Evolutionary conservation across 2,113 vertebrate genomes (phyloP), one percentile per base, ranked within the genome.

Genomic region (Blennius ocellaris): DNA sequence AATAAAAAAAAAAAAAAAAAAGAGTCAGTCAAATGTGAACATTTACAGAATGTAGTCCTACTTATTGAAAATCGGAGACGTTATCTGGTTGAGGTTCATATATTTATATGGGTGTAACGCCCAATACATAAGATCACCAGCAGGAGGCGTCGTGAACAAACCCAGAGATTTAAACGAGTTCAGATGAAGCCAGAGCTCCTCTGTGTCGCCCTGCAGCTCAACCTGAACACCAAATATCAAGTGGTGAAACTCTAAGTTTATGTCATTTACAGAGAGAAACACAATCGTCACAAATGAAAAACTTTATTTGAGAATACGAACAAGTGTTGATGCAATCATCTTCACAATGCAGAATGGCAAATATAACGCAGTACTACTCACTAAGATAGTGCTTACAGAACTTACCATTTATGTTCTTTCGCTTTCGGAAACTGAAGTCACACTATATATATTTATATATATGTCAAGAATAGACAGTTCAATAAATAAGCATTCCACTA

Each of bases 401-500:
- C 77, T 91, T 62, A 87, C 77, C 80, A 85, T 82, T 79, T 76
- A 91, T 81, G 78, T 81, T 87, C 68, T 81, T 92, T 61, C 82
- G 78, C 69, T 83, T 83, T 21, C 80, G 72, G 87, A 80, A 92
- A 88, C 85, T 81, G 55, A 92, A 87, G 82, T 89, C 84, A 93
- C 91, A 87, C 83, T 76, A 73, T 87, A 89, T 30, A 30, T 2
- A 30, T 30, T 30, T 30, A 30, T 30, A 30, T 30, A 30, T 87
- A 90, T 81, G 79, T 81, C 52, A 70, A 90, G 80, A 81, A 87
- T 74, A 84, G 80, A 93, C 85, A 89, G 83, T 81, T 93, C 90
- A 93, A 94, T 93, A 94, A 94, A 93, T 93, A 93, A 90, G 91
- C 92, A 92, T 90, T 94, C 89, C 93, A 94, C 91, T 92, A 92